Conservation (phyloP, 2,888 invertebrate genomes). For the Axea sp. region DNA sequence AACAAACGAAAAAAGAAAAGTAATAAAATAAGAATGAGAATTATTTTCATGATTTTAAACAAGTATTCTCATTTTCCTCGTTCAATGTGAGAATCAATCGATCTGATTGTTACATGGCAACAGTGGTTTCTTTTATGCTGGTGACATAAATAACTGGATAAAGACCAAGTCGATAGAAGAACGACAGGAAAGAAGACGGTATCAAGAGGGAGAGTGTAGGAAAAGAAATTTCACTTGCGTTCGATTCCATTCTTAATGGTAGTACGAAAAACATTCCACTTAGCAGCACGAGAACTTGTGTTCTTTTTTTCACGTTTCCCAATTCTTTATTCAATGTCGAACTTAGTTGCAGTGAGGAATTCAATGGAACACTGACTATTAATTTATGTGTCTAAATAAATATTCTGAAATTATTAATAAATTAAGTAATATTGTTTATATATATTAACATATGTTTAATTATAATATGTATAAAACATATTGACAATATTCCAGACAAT, state of each 20-base stretch:
- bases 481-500: too few relatives aligned
- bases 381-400: too few relatives aligned
- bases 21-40: too few relatives aligned
- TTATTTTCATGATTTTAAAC: slow-evolving; percentile 13
- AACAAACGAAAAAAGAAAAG: too few relatives aligned
- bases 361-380: too few relatives aligned
- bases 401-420: too few relatives aligned
- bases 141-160: slow-evolving; percentile 74
- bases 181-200: slow-evolving; percentile 50
- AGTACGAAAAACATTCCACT: slow-evolving; percentile 67
- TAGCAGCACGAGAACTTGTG: slow-evolving; percentile 53
- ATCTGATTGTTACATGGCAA: slow-evolving; percentile 59
- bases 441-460: too few relatives aligned
- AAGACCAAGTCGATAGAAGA: slow-evolving; percentile 65
- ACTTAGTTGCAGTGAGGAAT: slow-evolving; percentile 74
- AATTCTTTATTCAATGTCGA: slow-evolving; percentile 76
- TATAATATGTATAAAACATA: too few relatives aligned
- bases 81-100: slow-evolving; percentile 64
- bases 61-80: slow-evolving; percentile 14
- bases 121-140: slow-evolving; percentile 54
- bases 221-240: slow-evolving; percentile 60
- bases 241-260: slow-evolving; percentile 75
- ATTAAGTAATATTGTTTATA: too few relatives aligned
- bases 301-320: slow-evolving; percentile 49
- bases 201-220: slow-evolving; percentile 48